These are phyloP conservation scores for Heloderma charlesbogerti DNA, from an alignment of 2,113 vertebrate species.

Conservation along the genomic window DNA sequence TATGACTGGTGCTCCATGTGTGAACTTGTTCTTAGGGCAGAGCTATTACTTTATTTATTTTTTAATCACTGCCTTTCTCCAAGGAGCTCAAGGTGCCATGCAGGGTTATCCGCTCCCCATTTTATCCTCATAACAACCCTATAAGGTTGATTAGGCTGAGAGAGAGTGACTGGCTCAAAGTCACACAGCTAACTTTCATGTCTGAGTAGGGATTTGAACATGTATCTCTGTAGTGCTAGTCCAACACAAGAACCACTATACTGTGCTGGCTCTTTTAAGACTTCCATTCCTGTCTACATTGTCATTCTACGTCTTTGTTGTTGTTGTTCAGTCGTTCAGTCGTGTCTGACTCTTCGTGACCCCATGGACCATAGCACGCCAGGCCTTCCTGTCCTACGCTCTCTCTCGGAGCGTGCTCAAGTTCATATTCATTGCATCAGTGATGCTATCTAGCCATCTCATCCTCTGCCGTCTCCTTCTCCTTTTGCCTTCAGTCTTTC, in stretches of 20 bases:
- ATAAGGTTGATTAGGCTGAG: neutral
- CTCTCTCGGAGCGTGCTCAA: too few relatives aligned
- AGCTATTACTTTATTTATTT: neutral
- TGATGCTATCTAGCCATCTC: too few relatives aligned
- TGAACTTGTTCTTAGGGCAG: neutral
- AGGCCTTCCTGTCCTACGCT: too few relatives aligned
- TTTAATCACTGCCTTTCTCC: neutral
- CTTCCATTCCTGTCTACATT: neutral
- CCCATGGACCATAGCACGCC: too few relatives aligned
- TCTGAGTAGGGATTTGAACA: neutral
- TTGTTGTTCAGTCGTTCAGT: too few relatives aligned
- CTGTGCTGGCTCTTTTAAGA: neutral
- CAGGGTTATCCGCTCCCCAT: neutral
- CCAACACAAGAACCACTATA: neutral
- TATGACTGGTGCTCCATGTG: neutral
- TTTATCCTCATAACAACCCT: neutral
- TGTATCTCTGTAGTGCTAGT: neutral
- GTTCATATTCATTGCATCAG: too few relatives aligned
- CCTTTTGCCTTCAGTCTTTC: too few relatives aligned
- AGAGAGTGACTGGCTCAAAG: neutral
- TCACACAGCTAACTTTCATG: neutral
- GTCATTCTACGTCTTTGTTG: neutral
- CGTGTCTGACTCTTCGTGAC: too few relatives aligned
- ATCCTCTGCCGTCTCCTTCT: too few relatives aligned
- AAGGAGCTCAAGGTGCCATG: neutral